Percentiles rank a stretch among this genome's conserved stretches.
Conservation (phyloP, 35 echinoderm and acorn worm species). For the Strongylocentrotus purpuratus region DNA sequence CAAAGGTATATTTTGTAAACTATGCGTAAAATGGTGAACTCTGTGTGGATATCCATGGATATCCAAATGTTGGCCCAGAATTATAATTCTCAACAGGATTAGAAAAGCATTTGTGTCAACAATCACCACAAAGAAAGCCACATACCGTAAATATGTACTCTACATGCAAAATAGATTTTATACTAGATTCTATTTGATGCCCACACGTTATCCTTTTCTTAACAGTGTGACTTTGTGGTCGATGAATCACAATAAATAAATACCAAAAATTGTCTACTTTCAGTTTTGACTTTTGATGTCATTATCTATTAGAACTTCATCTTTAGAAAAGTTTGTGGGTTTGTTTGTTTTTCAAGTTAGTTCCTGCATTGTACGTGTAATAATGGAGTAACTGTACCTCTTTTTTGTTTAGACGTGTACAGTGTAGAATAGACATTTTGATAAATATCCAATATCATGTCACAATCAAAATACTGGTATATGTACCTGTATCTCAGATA, state of each 20-base stretch:
- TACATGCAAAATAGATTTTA: background rate
- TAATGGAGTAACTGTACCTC: too few relatives aligned
- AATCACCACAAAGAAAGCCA: background rate
- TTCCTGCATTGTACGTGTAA: background rate
- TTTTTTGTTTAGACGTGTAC: too few relatives aligned
- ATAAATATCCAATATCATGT: too few relatives aligned
- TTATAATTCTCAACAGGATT: background rate
- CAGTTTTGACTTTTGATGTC: background rate
- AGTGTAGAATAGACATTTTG: too few relatives aligned
- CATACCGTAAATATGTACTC: background rate
- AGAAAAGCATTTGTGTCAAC: background rate
- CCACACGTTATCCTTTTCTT: background rate
- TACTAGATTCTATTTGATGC: background rate
- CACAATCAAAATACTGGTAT: too few relatives aligned
- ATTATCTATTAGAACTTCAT: background rate
- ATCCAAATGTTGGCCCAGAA: background rate
- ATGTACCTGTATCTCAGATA: too few relatives aligned
- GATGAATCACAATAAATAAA: slow-evolving; percentile 7
- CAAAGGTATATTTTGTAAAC: too few relatives aligned
- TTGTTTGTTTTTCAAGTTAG: background rate
- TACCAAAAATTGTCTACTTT: background rate
- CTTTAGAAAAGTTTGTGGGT: background rate
- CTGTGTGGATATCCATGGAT: background rate
- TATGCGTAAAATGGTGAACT: background rate
- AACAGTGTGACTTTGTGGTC: background rate